A percentile compares a stretch with the other conserved stretches of the same genome.
phyloP scores from a whole-genome alignment of 1,140 invertebrate genomes.

The Brachionus rubens region DNA sequence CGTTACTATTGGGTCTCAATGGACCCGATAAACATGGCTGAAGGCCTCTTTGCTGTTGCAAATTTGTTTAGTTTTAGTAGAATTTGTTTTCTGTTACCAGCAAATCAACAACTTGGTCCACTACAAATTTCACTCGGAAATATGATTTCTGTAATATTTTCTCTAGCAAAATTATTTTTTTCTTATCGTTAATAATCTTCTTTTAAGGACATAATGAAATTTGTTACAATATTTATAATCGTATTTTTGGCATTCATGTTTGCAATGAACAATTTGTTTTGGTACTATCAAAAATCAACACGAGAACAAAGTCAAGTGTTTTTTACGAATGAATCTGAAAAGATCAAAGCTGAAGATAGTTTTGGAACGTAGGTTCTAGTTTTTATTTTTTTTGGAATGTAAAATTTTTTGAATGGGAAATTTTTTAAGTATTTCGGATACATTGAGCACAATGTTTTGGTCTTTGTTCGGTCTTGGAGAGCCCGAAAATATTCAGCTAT shows the following conservation, averaged over 20 bases:
- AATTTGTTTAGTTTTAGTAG: constrained; percentile 58
- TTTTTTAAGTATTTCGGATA: constrained; percentile 63
- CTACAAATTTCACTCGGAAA: constrained; percentile 60
- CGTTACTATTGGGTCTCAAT: constrained; percentile 53
- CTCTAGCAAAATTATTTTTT: neutral
- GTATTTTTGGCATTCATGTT: constrained; percentile 61
- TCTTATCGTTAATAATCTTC: neutral
- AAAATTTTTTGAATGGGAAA: neutral
- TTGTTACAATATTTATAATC: constrained; percentile 51
- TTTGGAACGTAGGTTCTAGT: constrained; percentile 3
- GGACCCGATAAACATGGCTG: constrained; percentile 53
- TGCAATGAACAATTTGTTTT: constrained; percentile 59
- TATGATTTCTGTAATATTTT: constrained; percentile 55
- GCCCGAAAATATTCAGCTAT: constrained; percentile 66
- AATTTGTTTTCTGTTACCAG: constrained; percentile 60
- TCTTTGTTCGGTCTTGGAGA: constrained; percentile 71
- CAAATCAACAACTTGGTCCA: constrained; percentile 60
- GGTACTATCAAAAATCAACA: constrained; percentile 59
- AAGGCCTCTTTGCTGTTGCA: constrained; percentile 53
- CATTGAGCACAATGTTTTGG: constrained; percentile 72
- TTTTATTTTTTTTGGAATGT: neutral
- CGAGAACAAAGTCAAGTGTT: constrained; percentile 48
- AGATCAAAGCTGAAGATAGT: neutral
- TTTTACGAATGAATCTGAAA: neutral
- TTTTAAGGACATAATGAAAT: constrained; percentile 55